phyloP scores from a whole-genome alignment of 2,888 invertebrate genomes.

The Willowsia nigromaculata region DNA sequence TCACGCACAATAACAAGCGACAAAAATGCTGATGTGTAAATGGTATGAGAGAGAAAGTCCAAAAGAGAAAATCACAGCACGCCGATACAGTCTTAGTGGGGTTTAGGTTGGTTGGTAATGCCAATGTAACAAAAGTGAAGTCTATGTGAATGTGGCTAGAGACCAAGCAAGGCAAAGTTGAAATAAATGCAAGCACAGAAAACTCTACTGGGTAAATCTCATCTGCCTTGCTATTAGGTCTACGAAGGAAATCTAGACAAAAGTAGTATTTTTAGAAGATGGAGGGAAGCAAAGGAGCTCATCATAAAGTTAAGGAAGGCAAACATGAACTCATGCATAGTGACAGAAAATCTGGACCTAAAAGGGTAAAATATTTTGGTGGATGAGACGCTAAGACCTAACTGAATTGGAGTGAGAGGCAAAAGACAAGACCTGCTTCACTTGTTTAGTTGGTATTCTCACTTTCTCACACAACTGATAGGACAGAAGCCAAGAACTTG shows the following conservation, averaged over 20 bases:
- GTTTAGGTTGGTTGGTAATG: background rate
- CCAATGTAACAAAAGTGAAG: background rate
- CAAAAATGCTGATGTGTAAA: background rate
- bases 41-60: background rate
- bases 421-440: background rate
- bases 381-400: background rate
- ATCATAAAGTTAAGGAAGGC: conserved; percentile 24
- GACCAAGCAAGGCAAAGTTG: conserved; percentile 28
- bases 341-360: background rate
- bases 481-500: background rate
- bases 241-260: conserved; percentile 33
- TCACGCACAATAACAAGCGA: no score
- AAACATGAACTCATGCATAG: conserved; percentile 26
- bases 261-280: no score
- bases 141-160: background rate
- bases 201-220: no score
- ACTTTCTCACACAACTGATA: background rate
- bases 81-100: background rate
- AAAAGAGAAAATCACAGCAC: background rate
- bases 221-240: background rate
- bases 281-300: conserved; percentile 19
- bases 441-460: no score
- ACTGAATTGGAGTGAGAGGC: background rate
- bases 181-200: background rate
- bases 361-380: background rate